Base-by-base conservation (phyloP, 2,797 vertebrate species). In the Lepilemur septentrionalis region DNA sequence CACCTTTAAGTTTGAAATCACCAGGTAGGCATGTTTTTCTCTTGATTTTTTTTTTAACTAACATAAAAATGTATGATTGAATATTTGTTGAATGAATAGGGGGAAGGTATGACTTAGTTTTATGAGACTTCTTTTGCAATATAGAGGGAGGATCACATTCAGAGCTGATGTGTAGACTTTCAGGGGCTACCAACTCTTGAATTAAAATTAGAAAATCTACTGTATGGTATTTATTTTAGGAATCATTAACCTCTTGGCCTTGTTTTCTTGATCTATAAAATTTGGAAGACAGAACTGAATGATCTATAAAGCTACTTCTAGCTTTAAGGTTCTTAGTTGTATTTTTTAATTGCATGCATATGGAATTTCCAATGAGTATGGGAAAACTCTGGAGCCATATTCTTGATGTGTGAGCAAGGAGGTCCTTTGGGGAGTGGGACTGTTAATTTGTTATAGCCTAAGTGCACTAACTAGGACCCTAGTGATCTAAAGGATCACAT, bases 1-100 rank as follows among this genome's bases (percentile, higher is more conserved):
- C 43, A 86, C 38, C 63, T 94, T 89, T 91, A 55, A 38, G n/a
- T 92, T 97, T 96, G 32, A 80, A 97, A 89, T 94, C 63, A 91
- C 48, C 52, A 55, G 1, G 12, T 65, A 67, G 22, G 5, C 67
- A 79, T 92, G 25, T 63, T 87, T 96, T 80, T 91, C 22, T 88
- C 52, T 91, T 93, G 18, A 82, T 57, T 93, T 93, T 96, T 72
- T 61, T 4, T 15, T 2, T 9, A 57, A 78, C 18, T 48, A 85
- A n/a, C 81, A 9, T 55, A 41, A 50, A 83, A 75, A 79, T 81
- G 8, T 72, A 25, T 41, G 57, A 32, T 82, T 70, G 95, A 52
- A n/a, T 95, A 61, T 76, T 41, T 41, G 11, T n/a, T 83, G 28
- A 70, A 30, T 85, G 65, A n/a, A 25, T 50, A n/a, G 2, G 46